Percentiles rank a stretch among this genome's conserved stretches.
These are phyloP conservation scores for Paramacrobiotus metropolitanus DNA, from an alignment of 1,140 invertebrate genomes.

Conservation along the genomic window DNA sequence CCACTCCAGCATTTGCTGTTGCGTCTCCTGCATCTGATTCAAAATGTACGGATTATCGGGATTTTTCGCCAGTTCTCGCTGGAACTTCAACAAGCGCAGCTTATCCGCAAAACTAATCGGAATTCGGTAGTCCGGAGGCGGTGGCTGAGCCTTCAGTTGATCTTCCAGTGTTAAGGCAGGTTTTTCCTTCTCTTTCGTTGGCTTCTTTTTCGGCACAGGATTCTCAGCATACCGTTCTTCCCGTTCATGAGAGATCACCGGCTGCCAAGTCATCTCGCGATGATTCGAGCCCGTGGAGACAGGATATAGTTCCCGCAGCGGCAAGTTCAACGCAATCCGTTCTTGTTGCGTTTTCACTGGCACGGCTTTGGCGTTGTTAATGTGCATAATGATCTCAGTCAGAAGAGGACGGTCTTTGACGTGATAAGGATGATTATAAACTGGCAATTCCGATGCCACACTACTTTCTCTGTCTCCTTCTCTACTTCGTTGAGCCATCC, in stretches of 20 bases:
- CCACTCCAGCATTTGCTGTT: background rate
- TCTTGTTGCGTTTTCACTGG: background rate
- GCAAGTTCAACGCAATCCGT: background rate
- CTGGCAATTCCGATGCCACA: background rate
- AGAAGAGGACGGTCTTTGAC: slow-evolving; percentile 10
- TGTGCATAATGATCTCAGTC: slow-evolving; percentile 7
- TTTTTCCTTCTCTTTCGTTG: background rate
- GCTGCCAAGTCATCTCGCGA: slow-evolving; percentile 9
- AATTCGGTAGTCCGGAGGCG: background rate
- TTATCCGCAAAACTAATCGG: background rate
- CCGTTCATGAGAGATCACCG: no score
- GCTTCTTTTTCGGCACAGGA: background rate
- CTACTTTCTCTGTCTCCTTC: background rate
- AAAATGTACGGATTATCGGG: background rate
- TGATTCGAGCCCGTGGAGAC: slow-evolving; percentile 8
- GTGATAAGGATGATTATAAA: slow-evolving; percentile 8
- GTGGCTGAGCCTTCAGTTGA: background rate
- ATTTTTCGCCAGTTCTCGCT: background rate
- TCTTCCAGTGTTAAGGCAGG: background rate
- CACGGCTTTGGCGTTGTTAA: background rate
- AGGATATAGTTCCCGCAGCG: slow-evolving; percentile 6
- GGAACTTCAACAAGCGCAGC: background rate
- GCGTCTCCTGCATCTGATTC: background rate
- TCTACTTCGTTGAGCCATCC: background rate
- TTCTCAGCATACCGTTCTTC: no score